Conservation (phyloP, 2,888 invertebrate species). For the Cryptops parisi region DNA sequence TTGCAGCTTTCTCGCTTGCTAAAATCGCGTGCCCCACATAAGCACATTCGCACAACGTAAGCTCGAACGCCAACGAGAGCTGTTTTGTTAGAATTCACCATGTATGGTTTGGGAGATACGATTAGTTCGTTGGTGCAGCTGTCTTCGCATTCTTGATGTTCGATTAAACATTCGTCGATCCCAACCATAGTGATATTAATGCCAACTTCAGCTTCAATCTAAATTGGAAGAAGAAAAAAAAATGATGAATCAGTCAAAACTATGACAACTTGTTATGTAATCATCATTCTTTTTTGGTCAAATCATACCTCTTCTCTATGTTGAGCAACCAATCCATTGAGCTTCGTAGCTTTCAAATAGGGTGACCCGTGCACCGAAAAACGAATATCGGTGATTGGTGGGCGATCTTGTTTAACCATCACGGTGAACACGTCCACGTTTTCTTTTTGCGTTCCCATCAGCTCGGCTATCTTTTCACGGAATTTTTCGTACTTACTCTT, state of each 20-base stretch:
- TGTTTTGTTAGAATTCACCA: constrained; percentile 96
- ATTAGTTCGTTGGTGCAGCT: constrained; percentile 88
- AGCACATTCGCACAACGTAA: constrained; percentile 80
- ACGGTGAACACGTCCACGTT: constrained; percentile 96
- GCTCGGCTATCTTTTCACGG: constrained; percentile 65
- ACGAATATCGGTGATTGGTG: constrained; percentile 77
- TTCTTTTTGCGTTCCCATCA: constrained; percentile 67
- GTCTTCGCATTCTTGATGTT: constrained; percentile 88
- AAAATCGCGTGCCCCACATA: constrained; percentile 85
- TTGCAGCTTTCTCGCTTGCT: constrained; percentile 77
- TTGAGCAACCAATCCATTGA: constrained; percentile 87
- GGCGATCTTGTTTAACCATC: constrained; percentile 61
- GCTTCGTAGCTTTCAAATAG: constrained; percentile 81
- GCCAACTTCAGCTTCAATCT: constrained; percentile 83
- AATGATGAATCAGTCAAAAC: too few species aligned
- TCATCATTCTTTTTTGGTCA: not conserved
- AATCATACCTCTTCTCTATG: constrained; percentile 59
- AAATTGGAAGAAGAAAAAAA: constrained; percentile 11
- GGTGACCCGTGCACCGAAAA: constrained; percentile 93
- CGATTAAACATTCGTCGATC: constrained; percentile 89
- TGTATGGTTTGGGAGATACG: constrained; percentile 74
- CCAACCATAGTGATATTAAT: constrained; percentile 96
- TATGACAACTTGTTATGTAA: not conserved
- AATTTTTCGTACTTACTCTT: constrained; percentile 81
- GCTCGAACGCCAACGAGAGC: constrained; percentile 91